Evolutionary conservation across 2,888 invertebrate genomes (phyloP), one percentile per base, ranked within the genome.

Genomic region (Torymus auratus): DNA sequence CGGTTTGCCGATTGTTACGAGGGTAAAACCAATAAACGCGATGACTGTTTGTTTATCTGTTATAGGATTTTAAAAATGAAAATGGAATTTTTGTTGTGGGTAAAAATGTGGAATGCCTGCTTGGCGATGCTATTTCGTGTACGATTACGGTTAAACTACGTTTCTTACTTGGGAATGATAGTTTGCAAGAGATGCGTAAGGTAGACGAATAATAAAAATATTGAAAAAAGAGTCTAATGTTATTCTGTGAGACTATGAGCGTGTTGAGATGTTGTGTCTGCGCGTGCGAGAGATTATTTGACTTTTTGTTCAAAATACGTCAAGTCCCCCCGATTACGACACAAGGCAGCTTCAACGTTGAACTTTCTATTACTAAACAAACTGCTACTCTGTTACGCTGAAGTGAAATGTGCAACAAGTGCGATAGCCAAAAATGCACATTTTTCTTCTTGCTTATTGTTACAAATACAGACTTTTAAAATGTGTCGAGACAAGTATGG

Each of bases 41-140:
- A 87, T 88, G 88, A 88, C 86, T 88, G 86, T 89, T 89, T 87
- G 87, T 88, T 88, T 88, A 87, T 89, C 86, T 89, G 89, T 90
- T 90, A 89, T 88, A 89, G 88, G 86, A 88, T 88, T 89, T 86
- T 85, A 87, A 86, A 87, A 84, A 85, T 81, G 79, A 85, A 87
- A 88, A 85, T 85, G 85, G 83, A 87, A 86, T 87, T 90, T 90
- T 85, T 88, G 88, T 90, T 90, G 88, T 87, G 87, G 86, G 85
- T 87, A 88, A 89, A 76, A 86, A 89, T 85, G 87, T 87, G 87
- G 88, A 80, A 88, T 88, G 87, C 86, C 88, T 90, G 90, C 88
- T 89, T 86, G 87, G 87, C 88, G 88, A 89, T 89, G 86, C 89
- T 89, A 88, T 89, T 89, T 89, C 86, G 86, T 89, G 88, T 87